Conservation (phyloP, 23 tunicate species). For the Clavelina lepadiformis region DNA sequence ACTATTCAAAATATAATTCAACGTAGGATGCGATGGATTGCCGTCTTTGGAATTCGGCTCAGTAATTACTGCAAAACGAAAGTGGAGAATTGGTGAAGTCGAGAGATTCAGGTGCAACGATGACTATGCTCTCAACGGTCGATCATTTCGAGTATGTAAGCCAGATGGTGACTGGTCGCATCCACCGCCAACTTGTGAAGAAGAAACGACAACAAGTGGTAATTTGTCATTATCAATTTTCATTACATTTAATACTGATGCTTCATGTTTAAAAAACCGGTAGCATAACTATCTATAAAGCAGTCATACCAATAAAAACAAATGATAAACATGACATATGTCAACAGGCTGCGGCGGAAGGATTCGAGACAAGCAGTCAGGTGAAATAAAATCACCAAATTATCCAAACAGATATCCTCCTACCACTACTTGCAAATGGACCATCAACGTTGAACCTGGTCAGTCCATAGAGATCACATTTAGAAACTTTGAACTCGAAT, state of each 20-base stretch:
- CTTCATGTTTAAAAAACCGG: too few species aligned
- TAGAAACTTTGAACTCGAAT: constrained; percentile 22
- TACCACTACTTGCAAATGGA: constrained; percentile 29
- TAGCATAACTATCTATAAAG: too few species aligned
- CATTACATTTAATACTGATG: too few species aligned
- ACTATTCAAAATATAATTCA: too few species aligned
- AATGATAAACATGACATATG: too few species aligned
- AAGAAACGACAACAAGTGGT: too few species aligned
- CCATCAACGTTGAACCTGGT: constrained; percentile 15
- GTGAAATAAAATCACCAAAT: constrained; percentile 19
- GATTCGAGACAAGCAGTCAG: constrained; percentile 15
- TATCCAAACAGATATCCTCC: constrained; percentile 32
- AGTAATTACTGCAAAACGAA: background rate
- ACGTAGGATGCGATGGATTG: too few species aligned
- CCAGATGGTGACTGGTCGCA: constrained; percentile 19
- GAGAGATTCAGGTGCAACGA: constrained; percentile 1
- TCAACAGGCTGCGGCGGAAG: constrained; percentile 23
- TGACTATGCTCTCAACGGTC: constrained; percentile 11
- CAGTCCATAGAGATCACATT: constrained; percentile 15
- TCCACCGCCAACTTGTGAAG: constrained; percentile 18
- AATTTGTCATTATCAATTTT: too few species aligned
- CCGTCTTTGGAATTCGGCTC: background rate
- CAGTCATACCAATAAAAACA: too few species aligned
- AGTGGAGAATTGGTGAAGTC: constrained; percentile 6
- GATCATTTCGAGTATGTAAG: constrained; percentile 10